A percentile compares a stretch with the other conserved stretches of the same genome.
Evolutionary conservation across 2,113 vertebrate species (phyloP).

Genomic region (Malaclemys terrapin): DNA sequence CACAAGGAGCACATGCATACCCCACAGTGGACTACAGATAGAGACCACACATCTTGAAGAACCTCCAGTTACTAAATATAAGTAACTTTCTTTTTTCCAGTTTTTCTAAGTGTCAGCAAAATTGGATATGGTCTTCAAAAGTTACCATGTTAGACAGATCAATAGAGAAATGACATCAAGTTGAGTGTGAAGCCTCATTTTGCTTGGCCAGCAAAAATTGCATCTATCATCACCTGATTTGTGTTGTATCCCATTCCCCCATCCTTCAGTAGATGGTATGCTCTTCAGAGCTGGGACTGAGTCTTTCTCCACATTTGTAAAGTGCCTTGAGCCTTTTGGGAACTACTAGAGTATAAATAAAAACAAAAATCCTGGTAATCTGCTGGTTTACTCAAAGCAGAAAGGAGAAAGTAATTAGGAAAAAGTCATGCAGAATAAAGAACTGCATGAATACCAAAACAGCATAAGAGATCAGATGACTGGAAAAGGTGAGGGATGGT

Average conservation of each 20-base stretch:
- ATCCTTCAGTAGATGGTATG: neutral
- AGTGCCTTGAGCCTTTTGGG: neutral
- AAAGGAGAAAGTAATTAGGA: neutral
- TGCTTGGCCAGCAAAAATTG: accelerated
- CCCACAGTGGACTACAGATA: too few relatives aligned
- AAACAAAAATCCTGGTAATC: neutral
- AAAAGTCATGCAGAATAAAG: neutral
- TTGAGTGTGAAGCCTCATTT: accelerated
- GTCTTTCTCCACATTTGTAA: accelerated
- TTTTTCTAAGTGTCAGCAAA: accelerated
- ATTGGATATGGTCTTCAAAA: slow-evolving; percentile 14
- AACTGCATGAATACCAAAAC: neutral
- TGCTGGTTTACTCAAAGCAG: neutral
- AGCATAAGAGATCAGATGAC: neutral
- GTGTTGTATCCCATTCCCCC: neutral
- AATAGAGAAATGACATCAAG: neutral
- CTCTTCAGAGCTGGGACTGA: neutral
- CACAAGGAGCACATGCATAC: too few relatives aligned
- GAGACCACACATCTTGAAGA: too few relatives aligned
- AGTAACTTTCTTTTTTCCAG: neutral
- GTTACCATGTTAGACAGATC: neutral
- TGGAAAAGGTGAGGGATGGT: neutral
- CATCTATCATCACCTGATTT: neutral
- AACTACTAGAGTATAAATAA: neutral
- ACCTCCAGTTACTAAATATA: neutral